phyloP scores from a whole-genome alignment of 2,888 invertebrate species.

The Drosophila histrio region DNA sequence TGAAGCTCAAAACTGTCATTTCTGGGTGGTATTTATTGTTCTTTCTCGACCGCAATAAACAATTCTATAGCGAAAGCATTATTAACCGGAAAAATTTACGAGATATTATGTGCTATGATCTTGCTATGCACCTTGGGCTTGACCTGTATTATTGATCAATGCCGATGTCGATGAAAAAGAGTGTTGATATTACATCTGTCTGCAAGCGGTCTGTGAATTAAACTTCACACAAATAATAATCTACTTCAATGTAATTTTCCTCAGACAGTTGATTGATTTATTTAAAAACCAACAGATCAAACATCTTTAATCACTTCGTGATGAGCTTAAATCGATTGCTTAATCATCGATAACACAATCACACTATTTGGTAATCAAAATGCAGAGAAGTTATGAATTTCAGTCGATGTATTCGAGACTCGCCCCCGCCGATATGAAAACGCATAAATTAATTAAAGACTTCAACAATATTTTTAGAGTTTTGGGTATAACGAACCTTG shows the following conservation, averaged over 20 bases:
- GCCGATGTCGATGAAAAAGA: not conserved
- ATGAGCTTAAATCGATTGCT: conserved; percentile 15
- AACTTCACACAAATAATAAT: no score
- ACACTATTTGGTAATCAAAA: conserved; percentile 8
- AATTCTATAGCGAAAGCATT: conserved; percentile 21
- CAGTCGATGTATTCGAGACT: not conserved
- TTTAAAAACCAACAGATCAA: conserved; percentile 6
- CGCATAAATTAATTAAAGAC: conserved; percentile 1
- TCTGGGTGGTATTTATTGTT: conserved; percentile 56
- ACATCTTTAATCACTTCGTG: conserved; percentile 4
- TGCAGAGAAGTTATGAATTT: conserved; percentile 24
- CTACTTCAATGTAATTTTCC: no score
- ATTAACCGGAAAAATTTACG: conserved; percentile 33
- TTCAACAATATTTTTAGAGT: conserved; percentile 26
- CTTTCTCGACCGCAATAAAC: conserved; percentile 42
- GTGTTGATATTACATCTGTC: not conserved
- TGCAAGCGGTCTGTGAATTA: not conserved
- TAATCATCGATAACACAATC: conserved; percentile 11
- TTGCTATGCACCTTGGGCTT: conserved; percentile 33
- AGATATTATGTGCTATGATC: conserved; percentile 1
- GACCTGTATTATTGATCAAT: conserved; percentile 6
- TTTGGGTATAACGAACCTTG: conserved; percentile 51
- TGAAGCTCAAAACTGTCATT: conserved; percentile 33
- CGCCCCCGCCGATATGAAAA: conserved; percentile 28
- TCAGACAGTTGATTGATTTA: conserved; percentile 35